A percentile compares a stretch with the other conserved stretches of the same genome.
Conservation (phyloP, 2,113 vertebrate genomes). For the Hyla sarda region DNA sequence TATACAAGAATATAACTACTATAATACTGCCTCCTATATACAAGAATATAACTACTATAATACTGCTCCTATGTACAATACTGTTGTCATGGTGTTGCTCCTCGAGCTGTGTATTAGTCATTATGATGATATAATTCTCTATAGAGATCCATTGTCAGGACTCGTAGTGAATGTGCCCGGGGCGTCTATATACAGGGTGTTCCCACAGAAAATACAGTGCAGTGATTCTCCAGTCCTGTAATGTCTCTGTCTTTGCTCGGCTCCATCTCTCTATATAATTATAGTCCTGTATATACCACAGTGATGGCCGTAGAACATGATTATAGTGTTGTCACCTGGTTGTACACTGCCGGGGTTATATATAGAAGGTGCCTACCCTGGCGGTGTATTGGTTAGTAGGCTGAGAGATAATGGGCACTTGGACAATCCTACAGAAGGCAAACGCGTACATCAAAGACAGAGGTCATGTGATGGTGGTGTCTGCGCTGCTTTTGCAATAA, state of each 20-base stretch:
- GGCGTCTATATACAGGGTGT: background rate
- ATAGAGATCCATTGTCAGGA: background rate
- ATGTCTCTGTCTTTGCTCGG: too few species aligned
- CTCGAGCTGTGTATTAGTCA: background rate
- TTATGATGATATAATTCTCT: background rate
- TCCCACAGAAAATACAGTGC: background rate
- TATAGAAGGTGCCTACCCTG: background rate
- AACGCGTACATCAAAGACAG: too few species aligned
- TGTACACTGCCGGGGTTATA: background rate
- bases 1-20: conserved; percentile 1
- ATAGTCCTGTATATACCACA: background rate
- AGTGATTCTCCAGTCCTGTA: background rate
- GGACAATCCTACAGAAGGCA: background rate
- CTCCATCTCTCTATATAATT: background rate
- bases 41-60: background rate
- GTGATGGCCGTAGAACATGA: background rate
- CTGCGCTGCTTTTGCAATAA: too few species aligned
- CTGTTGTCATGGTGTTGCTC: background rate
- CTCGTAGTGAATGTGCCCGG: background rate
- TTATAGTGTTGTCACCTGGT: background rate
- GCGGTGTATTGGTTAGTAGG: background rate
- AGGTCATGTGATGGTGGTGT: too few species aligned
- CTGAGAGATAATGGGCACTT: background rate
- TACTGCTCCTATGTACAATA: background rate
- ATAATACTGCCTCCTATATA: conserved; percentile 1